Evolutionary conservation across 2,113 vertebrate genomes (phyloP).

Genomic region (Aspidoscelis tigris): DNA sequence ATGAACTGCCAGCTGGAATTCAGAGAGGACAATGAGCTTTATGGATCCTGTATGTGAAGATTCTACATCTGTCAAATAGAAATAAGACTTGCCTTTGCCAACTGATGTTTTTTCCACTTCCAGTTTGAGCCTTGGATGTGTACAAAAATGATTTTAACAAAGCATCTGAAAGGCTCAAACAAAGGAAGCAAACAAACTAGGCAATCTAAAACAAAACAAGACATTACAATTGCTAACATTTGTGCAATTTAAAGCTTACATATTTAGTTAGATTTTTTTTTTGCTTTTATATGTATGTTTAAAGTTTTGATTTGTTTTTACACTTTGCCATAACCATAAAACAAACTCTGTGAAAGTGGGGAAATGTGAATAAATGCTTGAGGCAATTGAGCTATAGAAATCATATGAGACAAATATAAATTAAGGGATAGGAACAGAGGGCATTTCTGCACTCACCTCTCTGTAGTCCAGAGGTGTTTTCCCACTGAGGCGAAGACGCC

Average conservation of each 20-base stretch:
- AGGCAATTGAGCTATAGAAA: not conserved
- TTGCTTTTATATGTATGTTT: not conserved
- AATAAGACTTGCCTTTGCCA: constrained; percentile 9
- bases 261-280: not conserved
- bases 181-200: not conserved
- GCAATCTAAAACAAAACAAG: not conserved
- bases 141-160: constrained; percentile 11
- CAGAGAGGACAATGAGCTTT: constrained; percentile 21
- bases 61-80: constrained; percentile 11
- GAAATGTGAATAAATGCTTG: not conserved
- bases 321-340: not conserved
- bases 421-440: not conserved
- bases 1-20: constrained; percentile 3
- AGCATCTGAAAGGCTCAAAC: constrained; percentile 12
- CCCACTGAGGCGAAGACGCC: no score
- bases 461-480: no score
- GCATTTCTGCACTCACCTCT: no score
- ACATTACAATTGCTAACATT: not conserved
- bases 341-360: not conserved
- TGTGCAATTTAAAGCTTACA: not conserved
- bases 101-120: not conserved
- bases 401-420: not conserved
- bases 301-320: not conserved
- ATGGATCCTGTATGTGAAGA: constrained; percentile 34
- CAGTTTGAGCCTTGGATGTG: constrained; percentile 5